phyloP scores from a whole-genome alignment of 2,888 invertebrate genomes.

The Cheilosia pagana region DNA sequence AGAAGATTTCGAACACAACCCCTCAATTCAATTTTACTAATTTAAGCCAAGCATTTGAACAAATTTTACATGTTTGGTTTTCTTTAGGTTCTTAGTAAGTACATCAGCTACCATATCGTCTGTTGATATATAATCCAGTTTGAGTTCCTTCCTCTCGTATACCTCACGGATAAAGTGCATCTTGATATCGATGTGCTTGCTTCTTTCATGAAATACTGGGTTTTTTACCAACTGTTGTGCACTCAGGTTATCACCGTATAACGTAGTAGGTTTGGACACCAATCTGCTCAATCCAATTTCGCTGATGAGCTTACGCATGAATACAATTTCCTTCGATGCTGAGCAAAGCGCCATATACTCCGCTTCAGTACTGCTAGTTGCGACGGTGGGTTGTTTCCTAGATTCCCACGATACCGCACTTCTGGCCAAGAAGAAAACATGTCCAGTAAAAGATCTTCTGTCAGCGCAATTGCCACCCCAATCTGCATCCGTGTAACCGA shows the following conservation, averaged over 20 bases:
- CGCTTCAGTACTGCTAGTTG: constrained; percentile 14
- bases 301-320: constrained; percentile 21
- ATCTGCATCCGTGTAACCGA: constrained; percentile 49
- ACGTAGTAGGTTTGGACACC: not conserved
- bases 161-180: constrained; percentile 35
- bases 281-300: constrained; percentile 29
- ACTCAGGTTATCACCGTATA: constrained; percentile 33
- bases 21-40: too few relatives aligned
- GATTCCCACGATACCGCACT: constrained; percentile 42
- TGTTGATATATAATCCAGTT: not conserved
- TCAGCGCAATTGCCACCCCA: constrained; percentile 41
- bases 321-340: constrained; percentile 43
- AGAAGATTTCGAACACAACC: too few relatives aligned
- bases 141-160: constrained; percentile 1
- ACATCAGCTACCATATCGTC: constrained; percentile 37
- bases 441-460: constrained; percentile 39
- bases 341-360: constrained; percentile 29
- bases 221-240: constrained; percentile 38
- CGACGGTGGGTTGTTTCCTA: constrained; percentile 23
- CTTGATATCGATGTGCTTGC: constrained; percentile 48
- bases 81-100: too few relatives aligned
- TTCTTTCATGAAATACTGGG: constrained; percentile 24
- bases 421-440: constrained; percentile 35
- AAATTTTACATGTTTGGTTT: too few relatives aligned
- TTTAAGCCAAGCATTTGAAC: too few relatives aligned